phyloP scores from a whole-genome alignment of 2,113 vertebrate genomes.

The Chloropsis cyanopogon region DNA sequence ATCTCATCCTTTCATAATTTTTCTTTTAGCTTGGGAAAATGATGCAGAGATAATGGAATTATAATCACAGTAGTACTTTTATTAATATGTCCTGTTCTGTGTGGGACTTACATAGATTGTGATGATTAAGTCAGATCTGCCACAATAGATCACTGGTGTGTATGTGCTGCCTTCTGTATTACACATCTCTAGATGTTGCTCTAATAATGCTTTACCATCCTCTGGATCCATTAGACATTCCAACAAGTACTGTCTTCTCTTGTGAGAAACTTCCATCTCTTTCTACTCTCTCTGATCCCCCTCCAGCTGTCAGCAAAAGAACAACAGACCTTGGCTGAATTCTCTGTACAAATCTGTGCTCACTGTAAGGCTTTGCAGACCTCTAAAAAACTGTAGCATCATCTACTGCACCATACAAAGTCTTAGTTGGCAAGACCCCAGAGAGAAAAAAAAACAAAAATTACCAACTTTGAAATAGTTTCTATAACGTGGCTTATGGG shows the following conservation, averaged over 20 bases:
- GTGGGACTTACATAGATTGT: accelerated
- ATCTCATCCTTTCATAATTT: not conserved
- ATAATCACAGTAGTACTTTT: not conserved
- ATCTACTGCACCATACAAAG: not conserved
- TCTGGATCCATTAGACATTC: not conserved
- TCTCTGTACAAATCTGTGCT: not conserved
- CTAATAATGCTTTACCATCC: not conserved
- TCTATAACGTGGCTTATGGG: not conserved
- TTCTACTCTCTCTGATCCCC: not conserved
- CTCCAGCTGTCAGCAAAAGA: not conserved
- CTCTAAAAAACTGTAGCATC: not conserved
- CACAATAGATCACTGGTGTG: accelerated
- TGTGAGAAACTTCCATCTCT: not conserved
- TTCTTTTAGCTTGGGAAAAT: not conserved
- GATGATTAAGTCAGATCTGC: not conserved
- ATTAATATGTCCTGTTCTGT: not conserved
- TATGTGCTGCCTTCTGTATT: not conserved
- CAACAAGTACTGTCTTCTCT: not conserved
- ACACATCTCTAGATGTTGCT: not conserved
- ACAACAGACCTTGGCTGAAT: not conserved
- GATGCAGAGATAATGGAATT: not conserved
- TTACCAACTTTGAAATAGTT: not conserved
- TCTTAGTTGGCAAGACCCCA: not conserved
- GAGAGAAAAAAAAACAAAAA: not conserved
- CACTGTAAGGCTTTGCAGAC: not conserved